Base-by-base conservation (phyloP, 2,113 vertebrate species). In the Percina caprodes region DNA sequence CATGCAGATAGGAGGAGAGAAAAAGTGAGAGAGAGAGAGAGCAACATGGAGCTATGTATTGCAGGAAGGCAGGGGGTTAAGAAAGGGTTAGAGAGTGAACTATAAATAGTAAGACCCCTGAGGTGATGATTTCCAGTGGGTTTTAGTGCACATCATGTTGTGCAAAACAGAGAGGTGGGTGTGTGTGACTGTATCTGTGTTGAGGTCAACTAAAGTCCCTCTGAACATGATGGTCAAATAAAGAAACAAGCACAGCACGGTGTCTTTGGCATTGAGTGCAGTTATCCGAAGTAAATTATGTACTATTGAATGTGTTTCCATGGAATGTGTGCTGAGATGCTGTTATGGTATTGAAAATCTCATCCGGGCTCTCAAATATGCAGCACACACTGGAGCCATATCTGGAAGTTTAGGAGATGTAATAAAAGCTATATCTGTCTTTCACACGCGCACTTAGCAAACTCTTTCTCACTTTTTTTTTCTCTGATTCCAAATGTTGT, bases 81-180 rank as follows among this genome's bases (percentile, higher is more conserved):
- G 26, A 33, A 74, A 45, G 60, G 87, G 79, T 87, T 71, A 80
- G 69, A 81, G 74, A 73, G 74, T 65, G 55, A 60, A 71, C 72
- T 93, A 89, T 91, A 90, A 91, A 90, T 90, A 90, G 81, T 60
- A 68, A 59, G 39, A 69, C 42, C 75, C 81, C 65, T 65, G 21
- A 74, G 87, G 89, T 74, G 51, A 62, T 79, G 61, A 75, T 92
- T 89, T 84, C 89, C 63, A 18, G 16, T 75, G 66, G 76, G 55
- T 66, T 80, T 89, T 71, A 67, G 54, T 30, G 45, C 48, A 65
- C 18, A 39, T 52, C 21, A 58, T 73, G 67, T 69, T 79, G 74
- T 81, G 62, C 54, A 54, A 79, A 82, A 82, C n/a, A 42, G 30
- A 65, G 46, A 55, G 35, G 42, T 24, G 4, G 45, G 4, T 30